Evolutionary conservation across 2,888 invertebrate species (phyloP).

Genomic region (Sericinus montela): DNA sequence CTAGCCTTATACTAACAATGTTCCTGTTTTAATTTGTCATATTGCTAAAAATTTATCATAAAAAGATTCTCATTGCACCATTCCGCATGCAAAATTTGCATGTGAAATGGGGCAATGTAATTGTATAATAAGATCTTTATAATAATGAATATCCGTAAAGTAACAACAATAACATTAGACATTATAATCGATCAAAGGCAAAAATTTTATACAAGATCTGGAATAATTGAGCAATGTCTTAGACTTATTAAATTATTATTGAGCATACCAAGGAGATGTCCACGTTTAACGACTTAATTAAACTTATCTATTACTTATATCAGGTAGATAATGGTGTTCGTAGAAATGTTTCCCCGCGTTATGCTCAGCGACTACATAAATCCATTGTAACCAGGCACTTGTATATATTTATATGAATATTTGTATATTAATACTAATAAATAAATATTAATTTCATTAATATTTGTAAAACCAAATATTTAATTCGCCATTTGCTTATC

Average conservation of each 20-base stretch:
- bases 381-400: neutral
- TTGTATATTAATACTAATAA: conserved; percentile 3
- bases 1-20: neutral
- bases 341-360: neutral
- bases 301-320: conserved; percentile 3
- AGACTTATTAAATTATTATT: neutral
- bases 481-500: neutral
- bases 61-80: no score
- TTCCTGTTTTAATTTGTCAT: neutral
- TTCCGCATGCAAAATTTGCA: no score
- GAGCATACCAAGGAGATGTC: neutral
- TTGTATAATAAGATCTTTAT: no score
- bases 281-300: neutral
- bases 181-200: no score
- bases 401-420: neutral
- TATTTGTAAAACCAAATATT: conserved; percentile 18
- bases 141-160: no score
- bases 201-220: no score
- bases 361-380: neutral
- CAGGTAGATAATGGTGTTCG: conserved; percentile 15
- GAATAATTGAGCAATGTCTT: no score
- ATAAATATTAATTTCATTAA: conserved; percentile 6
- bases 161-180: no score
- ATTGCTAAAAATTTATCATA: no score
- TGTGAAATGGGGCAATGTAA: no score